Base-by-base conservation (phyloP, 2,797 vertebrate genomes). In the Apodemus agrarius region DNA sequence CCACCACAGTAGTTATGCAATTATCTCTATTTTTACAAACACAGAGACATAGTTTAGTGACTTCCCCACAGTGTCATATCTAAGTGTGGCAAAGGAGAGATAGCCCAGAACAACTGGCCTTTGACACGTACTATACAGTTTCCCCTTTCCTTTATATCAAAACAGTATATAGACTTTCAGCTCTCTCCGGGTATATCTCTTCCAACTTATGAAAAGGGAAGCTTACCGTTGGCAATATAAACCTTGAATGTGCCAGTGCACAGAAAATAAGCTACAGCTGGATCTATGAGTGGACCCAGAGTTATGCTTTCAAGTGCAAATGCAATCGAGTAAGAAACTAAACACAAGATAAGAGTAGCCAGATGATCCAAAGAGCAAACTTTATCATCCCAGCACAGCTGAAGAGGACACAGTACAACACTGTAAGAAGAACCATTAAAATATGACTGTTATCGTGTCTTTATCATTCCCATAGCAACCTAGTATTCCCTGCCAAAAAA, bases 401-500 rank as follows among this genome's bases (percentile, higher is more conserved):
- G 81, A 87, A 96, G 90, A 92, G 31, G 90, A 74, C 88, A 84
- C 82, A 67, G n/a, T 21, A 90, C 61, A 78, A 75, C 61, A 65
- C 76, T 81, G 19, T 49, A 89, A 69, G 46, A 90, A 40, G 61
- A 96, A 74, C 59, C 91, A 69, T 75, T 93, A 88, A 96, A 95
- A 90, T 88, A 96, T 95, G 87, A 92, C 90, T 78, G 54, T 59
- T 82, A 93, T 83, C 90, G 54, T 93, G 74, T 95, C 96, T 95
- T 90, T 57, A 34, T 87, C 54, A 78, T 93, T 84, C 67, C 95
- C 82, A 86, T 94, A 75, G 96, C 92, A 94, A 97, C 94, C 54
- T 72, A 72, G 90, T 93, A 93, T 17, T 63, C 63, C 34, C 46
- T 94, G 95, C 94, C 96, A 92, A 97, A 95, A 92, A 96, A 89